Percentiles rank a stretch among this genome's conserved stretches.
Conservation (phyloP, 2,797 vertebrate genomes). For the Anguilla megastoma region DNA sequence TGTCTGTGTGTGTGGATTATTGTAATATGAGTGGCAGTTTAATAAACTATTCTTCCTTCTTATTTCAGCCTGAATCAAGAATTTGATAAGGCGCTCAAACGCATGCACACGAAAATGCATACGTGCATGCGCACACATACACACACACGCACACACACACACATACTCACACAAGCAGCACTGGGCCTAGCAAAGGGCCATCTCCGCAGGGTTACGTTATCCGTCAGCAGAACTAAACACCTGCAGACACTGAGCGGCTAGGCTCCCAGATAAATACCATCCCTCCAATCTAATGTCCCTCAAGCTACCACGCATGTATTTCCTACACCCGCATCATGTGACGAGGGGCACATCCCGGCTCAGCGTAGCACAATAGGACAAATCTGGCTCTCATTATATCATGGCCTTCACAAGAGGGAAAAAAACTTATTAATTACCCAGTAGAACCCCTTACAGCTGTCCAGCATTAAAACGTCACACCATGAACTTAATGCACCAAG, state of each 20-base stretch:
- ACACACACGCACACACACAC: not conserved
- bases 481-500: not conserved
- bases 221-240: not conserved
- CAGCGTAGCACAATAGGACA: not conserved
- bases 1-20: not conserved
- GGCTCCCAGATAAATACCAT: slow-evolving; percentile 2
- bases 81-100: not conserved
- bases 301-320: not conserved
- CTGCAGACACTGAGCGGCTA: not conserved
- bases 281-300: slow-evolving; percentile 13
- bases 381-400: not conserved
- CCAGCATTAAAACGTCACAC: not conserved
- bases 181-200: not conserved
- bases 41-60: not conserved
- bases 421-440: not conserved
- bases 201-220: not conserved
- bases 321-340: not conserved
- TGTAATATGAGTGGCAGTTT: not conserved
- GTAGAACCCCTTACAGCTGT: not conserved
- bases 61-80: too few species aligned
- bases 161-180: not conserved
- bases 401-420: not conserved
- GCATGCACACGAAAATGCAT: not conserved
- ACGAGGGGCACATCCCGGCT: not conserved
- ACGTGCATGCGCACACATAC: not conserved